Percentiles rank a stretch among this genome's conserved stretches.
Evolutionary conservation across 2,797 vertebrate genomes (phyloP).

Genomic region (Sebastiscus albofasciatus): DNA sequence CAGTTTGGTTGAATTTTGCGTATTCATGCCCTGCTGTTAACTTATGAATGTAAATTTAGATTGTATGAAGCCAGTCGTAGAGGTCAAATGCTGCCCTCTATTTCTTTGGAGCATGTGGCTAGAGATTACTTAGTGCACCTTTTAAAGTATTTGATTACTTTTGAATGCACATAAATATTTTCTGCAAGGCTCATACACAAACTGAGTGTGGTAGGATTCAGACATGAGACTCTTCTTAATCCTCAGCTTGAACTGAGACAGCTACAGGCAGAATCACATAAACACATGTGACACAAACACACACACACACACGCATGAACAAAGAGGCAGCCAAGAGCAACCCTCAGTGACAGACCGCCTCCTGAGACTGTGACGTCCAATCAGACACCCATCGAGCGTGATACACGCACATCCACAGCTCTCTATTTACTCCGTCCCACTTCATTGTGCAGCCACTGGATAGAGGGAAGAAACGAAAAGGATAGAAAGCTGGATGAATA

Average conservation of each 20-base stretch:
- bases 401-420: conserved; percentile 6
- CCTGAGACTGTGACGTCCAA: conserved; percentile 36
- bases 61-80: too few relatives aligned
- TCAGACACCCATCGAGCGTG: conserved; percentile 34
- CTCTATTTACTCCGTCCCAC: conserved; percentile 16
- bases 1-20: too few relatives aligned
- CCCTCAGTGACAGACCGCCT: conserved; percentile 10
- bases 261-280: neutral
- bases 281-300: neutral
- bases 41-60: too few relatives aligned
- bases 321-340: conserved; percentile 4
- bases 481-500: neutral
- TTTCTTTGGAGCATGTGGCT: too few relatives aligned
- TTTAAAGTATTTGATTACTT: neutral
- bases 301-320: neutral
- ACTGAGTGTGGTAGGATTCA: neutral
- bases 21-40: neutral
- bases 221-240: neutral
- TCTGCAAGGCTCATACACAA: too few relatives aligned
- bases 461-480: neutral
- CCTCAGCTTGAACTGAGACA: neutral
- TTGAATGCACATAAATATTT: neutral
- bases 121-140: too few relatives aligned
- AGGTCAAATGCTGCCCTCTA: too few relatives aligned
- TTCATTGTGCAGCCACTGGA: conserved; percentile 23